Percentiles rank a stretch among this genome's conserved stretches.
Conservation (phyloP, 2,797 vertebrate genomes). For the Gymnothorax reevesii region DNA sequence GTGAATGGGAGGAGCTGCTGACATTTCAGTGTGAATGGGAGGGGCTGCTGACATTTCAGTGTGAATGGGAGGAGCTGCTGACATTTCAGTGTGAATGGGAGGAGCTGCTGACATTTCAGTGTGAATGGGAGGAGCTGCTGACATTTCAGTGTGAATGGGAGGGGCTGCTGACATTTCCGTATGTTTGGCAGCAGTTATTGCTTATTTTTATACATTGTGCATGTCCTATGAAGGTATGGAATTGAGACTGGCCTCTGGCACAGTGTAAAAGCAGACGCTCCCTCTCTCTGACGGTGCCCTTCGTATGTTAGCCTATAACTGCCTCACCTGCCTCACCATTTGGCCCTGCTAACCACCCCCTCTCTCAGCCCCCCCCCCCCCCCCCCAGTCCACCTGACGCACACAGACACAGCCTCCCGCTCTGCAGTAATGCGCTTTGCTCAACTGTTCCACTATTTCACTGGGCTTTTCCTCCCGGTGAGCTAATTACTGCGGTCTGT, state of each 20-base stretch:
- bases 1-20: no score
- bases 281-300: neutral
- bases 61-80: no score
- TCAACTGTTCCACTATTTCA: conserved; percentile 21
- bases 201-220: no score
- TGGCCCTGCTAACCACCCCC: neutral
- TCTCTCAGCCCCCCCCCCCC: neutral
- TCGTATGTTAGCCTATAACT: conserved; percentile 9
- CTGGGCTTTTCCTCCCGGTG: conserved; percentile 19
- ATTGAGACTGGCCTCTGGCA: neutral
- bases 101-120: no score
- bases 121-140: no score
- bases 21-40: no score
- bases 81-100: no score
- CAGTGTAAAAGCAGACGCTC: neutral
- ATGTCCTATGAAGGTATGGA: neutral
- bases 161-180: no score
- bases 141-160: no score
- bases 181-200: no score
- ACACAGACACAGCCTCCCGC: neutral
- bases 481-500: conserved; percentile 20
- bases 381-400: neutral
- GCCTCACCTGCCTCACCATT: neutral
- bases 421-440: neutral
- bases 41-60: no score